phyloP scores from a whole-genome alignment of 2,888 invertebrate genomes.

The Thymelicus lineola region DNA sequence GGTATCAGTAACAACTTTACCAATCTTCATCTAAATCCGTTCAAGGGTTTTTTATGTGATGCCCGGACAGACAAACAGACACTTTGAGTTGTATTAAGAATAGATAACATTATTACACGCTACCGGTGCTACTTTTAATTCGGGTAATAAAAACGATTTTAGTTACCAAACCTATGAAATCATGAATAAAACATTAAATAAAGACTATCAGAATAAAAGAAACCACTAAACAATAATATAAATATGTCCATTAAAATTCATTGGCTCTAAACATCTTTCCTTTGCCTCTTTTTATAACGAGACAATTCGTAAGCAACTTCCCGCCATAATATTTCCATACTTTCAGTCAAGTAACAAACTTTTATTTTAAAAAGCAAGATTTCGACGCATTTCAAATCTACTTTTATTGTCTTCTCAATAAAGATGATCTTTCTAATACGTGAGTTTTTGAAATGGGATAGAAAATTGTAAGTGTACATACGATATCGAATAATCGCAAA shows the following conservation, averaged over 20 bases:
- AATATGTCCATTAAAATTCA: conserved; percentile 70
- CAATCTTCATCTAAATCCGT: too few species aligned
- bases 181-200: conserved; percentile 36
- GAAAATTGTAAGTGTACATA: conserved; percentile 46
- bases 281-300: conserved; percentile 67
- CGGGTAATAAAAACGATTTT: conserved; percentile 5
- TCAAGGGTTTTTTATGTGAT: too few species aligned
- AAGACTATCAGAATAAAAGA: conserved; percentile 52
- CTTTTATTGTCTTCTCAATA: background rate
- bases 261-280: conserved; percentile 66
- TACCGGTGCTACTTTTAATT: background rate
- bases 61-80: too few species aligned
- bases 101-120: background rate
- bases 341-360: conserved; percentile 48
- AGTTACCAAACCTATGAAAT: conserved; percentile 7
- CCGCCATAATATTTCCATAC: conserved; percentile 79
- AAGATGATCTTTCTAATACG: background rate
- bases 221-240: conserved; percentile 43
- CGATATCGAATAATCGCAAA: conserved; percentile 67
- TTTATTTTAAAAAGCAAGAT: conserved; percentile 17
- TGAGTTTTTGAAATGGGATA: conserved; percentile 29
- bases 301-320: conserved; percentile 79
- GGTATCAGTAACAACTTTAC: too few species aligned
- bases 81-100: too few species aligned
- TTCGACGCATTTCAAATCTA: background rate